phyloP scores from a whole-genome alignment of 2,888 invertebrate species.

The Nebria salina region DNA sequence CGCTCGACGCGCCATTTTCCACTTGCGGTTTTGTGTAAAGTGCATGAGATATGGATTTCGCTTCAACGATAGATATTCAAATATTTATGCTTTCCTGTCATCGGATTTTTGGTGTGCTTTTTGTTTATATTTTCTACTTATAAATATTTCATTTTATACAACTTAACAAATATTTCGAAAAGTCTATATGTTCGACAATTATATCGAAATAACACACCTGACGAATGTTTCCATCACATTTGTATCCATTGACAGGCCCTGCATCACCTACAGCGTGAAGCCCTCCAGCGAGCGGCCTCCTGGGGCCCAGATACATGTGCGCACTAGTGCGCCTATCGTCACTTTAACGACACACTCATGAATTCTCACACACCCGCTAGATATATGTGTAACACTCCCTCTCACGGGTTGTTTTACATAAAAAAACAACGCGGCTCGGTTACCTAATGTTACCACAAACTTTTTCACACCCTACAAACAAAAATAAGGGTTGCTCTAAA shows the following conservation, averaged over 20 bases:
- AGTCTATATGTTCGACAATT: too few relatives aligned
- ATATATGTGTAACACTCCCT: neutral
- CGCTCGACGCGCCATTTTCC: slow-evolving; percentile 3
- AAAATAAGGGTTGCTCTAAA: too few relatives aligned
- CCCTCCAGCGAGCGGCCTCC: neutral
- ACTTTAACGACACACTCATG: neutral
- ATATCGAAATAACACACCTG: neutral
- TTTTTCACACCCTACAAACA: neutral
- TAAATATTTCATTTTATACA: too few relatives aligned
- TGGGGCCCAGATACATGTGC: neutral
- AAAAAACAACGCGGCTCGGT: neutral
- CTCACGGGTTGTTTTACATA: slow-evolving; percentile 20
- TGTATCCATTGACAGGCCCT: slow-evolving; percentile 23
- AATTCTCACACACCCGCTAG: neutral
- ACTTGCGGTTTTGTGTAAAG: slow-evolving; percentile 11
- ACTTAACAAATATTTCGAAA: too few relatives aligned
- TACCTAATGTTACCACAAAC: neutral
- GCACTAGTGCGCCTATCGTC: neutral
- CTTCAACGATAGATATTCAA: slow-evolving; percentile 22
- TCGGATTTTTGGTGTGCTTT: neutral
- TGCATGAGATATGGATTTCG: slow-evolving; percentile 25
- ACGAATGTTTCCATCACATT: slow-evolving; percentile 10
- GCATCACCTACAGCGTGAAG: slow-evolving; percentile 1
- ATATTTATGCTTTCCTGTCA: slow-evolving; percentile 21
- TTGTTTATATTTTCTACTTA: too few relatives aligned